Evolutionary conservation across 2,797 vertebrate species (phyloP).

Genomic region (Thripadectes ignobilis): DNA sequence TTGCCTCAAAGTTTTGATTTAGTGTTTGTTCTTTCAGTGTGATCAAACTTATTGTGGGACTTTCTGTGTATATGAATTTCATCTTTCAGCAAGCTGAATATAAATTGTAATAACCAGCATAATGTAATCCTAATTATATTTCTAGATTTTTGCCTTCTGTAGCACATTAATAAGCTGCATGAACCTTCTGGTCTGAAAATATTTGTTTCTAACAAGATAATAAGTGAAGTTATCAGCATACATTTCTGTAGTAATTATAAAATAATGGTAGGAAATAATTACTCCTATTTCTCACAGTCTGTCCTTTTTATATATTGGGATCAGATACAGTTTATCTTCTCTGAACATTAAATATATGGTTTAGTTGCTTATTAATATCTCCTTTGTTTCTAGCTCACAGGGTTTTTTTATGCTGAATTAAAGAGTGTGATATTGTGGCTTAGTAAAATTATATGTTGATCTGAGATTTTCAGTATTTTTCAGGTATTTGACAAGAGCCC

Average conservation of each 20-base stretch:
- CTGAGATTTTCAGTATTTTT: not conserved
- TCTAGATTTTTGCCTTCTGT: constrained; percentile 8
- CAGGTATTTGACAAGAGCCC: not conserved
- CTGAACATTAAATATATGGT: not conserved
- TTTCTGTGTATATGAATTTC: not conserved
- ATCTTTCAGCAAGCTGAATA: not conserved
- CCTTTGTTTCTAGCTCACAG: not conserved
- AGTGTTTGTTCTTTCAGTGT: not conserved
- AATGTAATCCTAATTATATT: not conserved
- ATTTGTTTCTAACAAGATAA: constrained; percentile 20
- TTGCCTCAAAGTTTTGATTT: not conserved
- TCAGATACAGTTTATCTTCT: constrained; percentile 25
- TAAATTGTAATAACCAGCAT: not conserved
- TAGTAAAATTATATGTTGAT: not conserved
- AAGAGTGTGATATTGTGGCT: not conserved
- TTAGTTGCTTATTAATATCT: constrained; percentile 31
- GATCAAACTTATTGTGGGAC: not conserved
- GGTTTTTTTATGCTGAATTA: not conserved
- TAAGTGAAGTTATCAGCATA: constrained; percentile 25
- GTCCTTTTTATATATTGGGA: constrained; percentile 25
- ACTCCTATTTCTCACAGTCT: constrained; percentile 38
- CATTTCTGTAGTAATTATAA: constrained; percentile 7
- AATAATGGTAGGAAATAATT: constrained; percentile 39
- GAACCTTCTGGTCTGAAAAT: not conserved
- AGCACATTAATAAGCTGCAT: constrained; percentile 20